Evolutionary conservation across 2,113 vertebrate species (phyloP).

Genomic region (Elachura formosa): DNA sequence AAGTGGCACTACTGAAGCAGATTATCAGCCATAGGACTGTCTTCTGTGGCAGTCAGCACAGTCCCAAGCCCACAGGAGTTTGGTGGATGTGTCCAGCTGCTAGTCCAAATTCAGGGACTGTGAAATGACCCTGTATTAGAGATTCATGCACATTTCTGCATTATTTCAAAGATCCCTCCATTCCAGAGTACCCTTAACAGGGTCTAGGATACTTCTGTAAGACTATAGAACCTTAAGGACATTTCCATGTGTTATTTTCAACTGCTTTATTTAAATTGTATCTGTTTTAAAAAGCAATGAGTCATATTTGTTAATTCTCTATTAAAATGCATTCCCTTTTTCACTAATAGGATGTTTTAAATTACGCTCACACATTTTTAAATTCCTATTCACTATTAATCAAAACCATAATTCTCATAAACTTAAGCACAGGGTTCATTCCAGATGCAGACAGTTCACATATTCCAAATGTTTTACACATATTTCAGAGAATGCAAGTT

Average conservation of each 20-base stretch:
- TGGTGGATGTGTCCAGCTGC: background rate
- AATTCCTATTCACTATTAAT: constrained; percentile 59
- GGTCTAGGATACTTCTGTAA: background rate
- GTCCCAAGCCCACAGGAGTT: background rate
- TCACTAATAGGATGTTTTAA: constrained; percentile 31
- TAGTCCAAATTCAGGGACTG: background rate
- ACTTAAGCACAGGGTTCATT: constrained; percentile 22
- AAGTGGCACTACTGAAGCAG: background rate
- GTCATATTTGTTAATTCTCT: constrained; percentile 51
- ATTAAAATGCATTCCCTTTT: constrained; percentile 51
- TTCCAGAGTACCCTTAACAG: background rate
- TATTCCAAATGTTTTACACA: background rate
- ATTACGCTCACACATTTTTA: constrained; percentile 18
- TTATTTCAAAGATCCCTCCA: background rate
- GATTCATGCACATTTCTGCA: background rate
- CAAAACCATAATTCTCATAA: background rate
- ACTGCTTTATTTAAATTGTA: constrained; percentile 37
- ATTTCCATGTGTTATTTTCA: background rate
- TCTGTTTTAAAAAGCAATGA: constrained; percentile 36
- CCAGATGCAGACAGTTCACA: constrained; percentile 16
- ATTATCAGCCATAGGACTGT: background rate
- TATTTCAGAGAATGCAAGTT: constrained; percentile 1
- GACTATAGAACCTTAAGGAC: constrained; percentile 6
- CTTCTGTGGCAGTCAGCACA: background rate
- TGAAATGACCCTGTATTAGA: background rate